phyloP scores from a whole-genome alignment of 2,888 invertebrate genomes.

The Cremastinae sp. region DNA sequence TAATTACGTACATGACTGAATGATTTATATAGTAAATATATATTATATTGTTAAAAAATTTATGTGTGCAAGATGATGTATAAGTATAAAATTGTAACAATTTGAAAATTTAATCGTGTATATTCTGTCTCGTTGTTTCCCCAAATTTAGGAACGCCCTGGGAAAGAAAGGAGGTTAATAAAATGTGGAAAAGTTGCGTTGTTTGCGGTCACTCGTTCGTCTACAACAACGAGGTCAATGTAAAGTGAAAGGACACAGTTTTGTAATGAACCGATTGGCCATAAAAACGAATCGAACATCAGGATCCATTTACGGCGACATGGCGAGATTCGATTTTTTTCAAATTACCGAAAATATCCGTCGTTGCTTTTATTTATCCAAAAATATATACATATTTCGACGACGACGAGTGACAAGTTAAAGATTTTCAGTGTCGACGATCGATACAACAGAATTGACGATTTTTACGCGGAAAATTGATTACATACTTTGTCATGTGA shows the following conservation, averaged over 20 bases:
- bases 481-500: neutral
- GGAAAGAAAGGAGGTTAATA: neutral
- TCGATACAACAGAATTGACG: neutral
- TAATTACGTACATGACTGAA: conserved; percentile 58
- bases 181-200: neutral
- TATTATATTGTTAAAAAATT: conserved; percentile 48
- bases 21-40: conserved; percentile 26
- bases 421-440: neutral
- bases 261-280: conserved; percentile 46
- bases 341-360: too few relatives aligned
- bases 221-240: conserved; percentile 58
- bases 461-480: neutral
- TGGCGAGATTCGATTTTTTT: conserved; percentile 32
- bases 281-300: conserved; percentile 39
- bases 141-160: conserved; percentile 48
- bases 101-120: conserved; percentile 7
- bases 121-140: conserved; percentile 6
- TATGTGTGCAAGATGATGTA: conserved; percentile 56
- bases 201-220: conserved; percentile 9
- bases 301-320: conserved; percentile 52
- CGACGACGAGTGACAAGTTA: neutral
- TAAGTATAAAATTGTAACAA: conserved; percentile 61
- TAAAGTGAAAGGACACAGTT: conserved; percentile 62
- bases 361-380: too few relatives aligned
- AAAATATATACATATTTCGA: too few relatives aligned